Percentiles rank a stretch among this genome's conserved stretches.
These are phyloP conservation scores for Oasisia sp. DNA, from an alignment of 2,888 invertebrate genomes.

Conservation along the genomic window DNA sequence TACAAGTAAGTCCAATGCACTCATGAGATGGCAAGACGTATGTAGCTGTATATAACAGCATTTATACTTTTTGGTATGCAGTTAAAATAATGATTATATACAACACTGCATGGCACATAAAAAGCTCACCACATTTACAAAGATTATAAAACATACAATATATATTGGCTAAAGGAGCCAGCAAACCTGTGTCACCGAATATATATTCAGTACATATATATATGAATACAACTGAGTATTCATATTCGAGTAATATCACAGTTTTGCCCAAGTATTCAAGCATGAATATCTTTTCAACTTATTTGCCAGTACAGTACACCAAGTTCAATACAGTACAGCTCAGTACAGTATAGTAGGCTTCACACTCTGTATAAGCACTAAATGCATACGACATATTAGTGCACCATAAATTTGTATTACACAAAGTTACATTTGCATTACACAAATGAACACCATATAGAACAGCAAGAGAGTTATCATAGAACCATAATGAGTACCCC, in stretches of 20 bases:
- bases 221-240: neutral
- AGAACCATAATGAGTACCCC: too few relatives aligned
- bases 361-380: neutral
- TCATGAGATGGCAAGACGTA: neutral
- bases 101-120: neutral
- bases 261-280: neutral
- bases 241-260: neutral
- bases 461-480: too few relatives aligned
- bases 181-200: neutral
- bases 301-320: neutral
- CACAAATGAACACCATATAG: too few relatives aligned
- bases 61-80: neutral
- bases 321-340: neutral
- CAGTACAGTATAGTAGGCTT: neutral
- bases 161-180: neutral
- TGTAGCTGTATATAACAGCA: neutral
- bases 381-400: neutral
- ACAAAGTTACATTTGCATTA: too few relatives aligned
- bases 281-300: neutral
- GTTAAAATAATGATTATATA: slow-evolving; percentile 17
- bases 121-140: neutral
- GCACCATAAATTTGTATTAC: neutral
- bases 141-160: neutral
- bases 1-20: neutral
- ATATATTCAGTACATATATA: neutral